Evolutionary conservation across 2,113 vertebrate species (phyloP).

Genomic region (Anoplopoma fimbria): DNA sequence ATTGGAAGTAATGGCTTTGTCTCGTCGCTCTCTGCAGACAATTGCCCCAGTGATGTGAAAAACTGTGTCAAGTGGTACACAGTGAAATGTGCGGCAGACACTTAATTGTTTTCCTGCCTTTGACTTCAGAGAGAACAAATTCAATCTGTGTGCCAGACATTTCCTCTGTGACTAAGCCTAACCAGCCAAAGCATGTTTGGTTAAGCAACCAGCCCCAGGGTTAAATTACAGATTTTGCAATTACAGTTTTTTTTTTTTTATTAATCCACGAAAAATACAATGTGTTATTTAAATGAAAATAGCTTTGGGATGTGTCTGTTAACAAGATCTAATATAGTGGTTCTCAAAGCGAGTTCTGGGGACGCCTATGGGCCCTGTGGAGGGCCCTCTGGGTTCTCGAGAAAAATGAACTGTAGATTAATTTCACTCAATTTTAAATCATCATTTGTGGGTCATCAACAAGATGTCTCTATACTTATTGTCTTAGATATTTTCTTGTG

Average conservation of each 20-base stretch:
- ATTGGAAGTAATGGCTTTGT: conserved; percentile 84
- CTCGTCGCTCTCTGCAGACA: conserved; percentile 81
- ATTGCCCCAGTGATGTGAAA: conserved; percentile 85
- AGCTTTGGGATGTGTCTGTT: conserved; percentile 84
- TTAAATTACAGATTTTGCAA: conserved; percentile 86
- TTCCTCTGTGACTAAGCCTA: conserved; percentile 84
- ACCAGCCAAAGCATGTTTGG: conserved; percentile 86
- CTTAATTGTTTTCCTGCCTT: conserved; percentile 88
- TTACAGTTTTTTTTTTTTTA: conserved; percentile 83
- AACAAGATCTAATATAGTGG: conserved; percentile 67
- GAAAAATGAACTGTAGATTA: conserved; percentile 73
- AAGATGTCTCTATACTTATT: conserved; percentile 58
- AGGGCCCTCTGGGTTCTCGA: conserved; percentile 49
- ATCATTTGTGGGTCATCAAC: conserved; percentile 66
- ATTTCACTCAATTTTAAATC: conserved; percentile 63
- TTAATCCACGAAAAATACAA: conserved; percentile 78
- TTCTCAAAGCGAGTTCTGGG: conserved; percentile 69
- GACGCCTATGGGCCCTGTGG: conserved; percentile 45
- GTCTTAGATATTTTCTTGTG: neutral
- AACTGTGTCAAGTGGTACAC: conserved; percentile 86
- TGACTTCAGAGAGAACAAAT: conserved; percentile 84
- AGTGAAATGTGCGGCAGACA: conserved; percentile 81
- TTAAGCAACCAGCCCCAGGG: conserved; percentile 86
- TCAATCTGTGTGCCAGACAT: conserved; percentile 84
- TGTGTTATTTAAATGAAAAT: conserved; percentile 88